Evolutionary conservation across 1,140 invertebrate genomes (phyloP).

Genomic region (Helicorthomorpha holstii): DNA sequence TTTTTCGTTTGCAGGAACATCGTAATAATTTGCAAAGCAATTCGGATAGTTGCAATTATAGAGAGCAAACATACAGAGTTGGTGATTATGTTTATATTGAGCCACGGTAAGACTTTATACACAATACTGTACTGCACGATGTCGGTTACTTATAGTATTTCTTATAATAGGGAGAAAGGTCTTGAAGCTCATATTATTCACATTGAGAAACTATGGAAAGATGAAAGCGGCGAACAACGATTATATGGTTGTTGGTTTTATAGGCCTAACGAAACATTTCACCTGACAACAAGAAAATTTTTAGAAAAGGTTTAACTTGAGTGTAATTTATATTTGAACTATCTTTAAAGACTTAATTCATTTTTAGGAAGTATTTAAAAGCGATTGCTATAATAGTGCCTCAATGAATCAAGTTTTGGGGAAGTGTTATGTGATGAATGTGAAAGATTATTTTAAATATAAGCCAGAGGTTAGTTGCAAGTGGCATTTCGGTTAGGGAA

Average conservation of each 20-base stretch:
- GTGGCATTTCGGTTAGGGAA: background rate
- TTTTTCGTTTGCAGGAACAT: conserved; percentile 38
- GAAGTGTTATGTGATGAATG: conserved; percentile 80
- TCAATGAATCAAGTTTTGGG: conserved; percentile 76
- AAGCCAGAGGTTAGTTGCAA: conserved; percentile 43
- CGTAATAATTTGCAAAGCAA: conserved; percentile 55
- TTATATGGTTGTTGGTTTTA: conserved; percentile 76
- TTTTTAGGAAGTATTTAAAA: conserved; percentile 82
- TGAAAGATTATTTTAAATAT: conserved; percentile 86
- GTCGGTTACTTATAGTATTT: background rate
- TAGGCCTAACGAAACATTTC: conserved; percentile 84
- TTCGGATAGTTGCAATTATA: conserved; percentile 42
- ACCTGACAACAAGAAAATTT: conserved; percentile 86
- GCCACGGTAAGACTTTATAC: conserved; percentile 26
- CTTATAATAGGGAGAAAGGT: conserved; percentile 36
- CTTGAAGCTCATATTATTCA: conserved; percentile 68
- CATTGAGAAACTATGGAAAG: conserved; percentile 74
- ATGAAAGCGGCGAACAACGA: conserved; percentile 64
- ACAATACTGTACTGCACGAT: background rate
- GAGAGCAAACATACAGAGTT: conserved; percentile 52
- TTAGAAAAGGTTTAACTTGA: conserved; percentile 65
- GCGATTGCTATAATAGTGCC: conserved; percentile 64
- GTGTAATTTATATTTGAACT: too few species aligned
- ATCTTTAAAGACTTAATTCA: too few species aligned
- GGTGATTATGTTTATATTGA: conserved; percentile 86